These are phyloP conservation scores for Malacoctenus gilli DNA, from an alignment of 2,797 vertebrate species.

Conservation along the genomic window DNA sequence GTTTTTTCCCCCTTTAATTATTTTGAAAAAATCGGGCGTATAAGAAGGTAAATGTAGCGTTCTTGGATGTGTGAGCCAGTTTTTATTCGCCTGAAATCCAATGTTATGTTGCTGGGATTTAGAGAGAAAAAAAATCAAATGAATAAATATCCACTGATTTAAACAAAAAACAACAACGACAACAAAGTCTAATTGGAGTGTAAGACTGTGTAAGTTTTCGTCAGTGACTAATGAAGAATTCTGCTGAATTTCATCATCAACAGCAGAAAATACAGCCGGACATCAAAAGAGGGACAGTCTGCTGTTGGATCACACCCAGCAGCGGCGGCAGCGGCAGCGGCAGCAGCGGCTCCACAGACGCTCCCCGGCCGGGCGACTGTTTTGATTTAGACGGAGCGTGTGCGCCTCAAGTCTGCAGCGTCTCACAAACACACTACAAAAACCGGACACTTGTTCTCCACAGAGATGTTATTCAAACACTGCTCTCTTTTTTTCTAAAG, in stretches of 20 bases:
- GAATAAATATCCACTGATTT: background rate
- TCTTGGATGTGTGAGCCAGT: too few species aligned
- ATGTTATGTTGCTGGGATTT: too few species aligned
- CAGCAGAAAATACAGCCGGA: slow-evolving; percentile 33
- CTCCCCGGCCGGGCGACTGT: slow-evolving; percentile 49
- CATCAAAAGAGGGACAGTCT: slow-evolving; percentile 22
- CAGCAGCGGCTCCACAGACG: slow-evolving; percentile 36
- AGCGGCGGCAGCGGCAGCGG: slow-evolving; percentile 15
- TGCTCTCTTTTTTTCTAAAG: too few species aligned
- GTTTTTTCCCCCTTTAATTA: too few species aligned
- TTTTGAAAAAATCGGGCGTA: background rate
- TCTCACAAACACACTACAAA: background rate
- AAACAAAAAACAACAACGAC: background rate
- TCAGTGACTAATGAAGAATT: slow-evolving; percentile 17
- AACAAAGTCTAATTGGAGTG: slow-evolving; percentile 7
- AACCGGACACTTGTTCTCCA: background rate
- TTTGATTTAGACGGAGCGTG: slow-evolving; percentile 42
- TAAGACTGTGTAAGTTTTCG: slow-evolving; percentile 14
- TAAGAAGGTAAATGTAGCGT: too few species aligned
- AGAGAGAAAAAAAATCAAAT: background rate
- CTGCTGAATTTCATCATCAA: slow-evolving; percentile 35
- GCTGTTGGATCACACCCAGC: slow-evolving; percentile 54
- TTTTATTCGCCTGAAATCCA: too few species aligned
- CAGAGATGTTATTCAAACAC: too few species aligned
- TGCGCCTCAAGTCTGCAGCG: slow-evolving; percentile 10